These are phyloP conservation scores for Encarsia formosa DNA, from an alignment of 2,888 invertebrate genomes.

Conservation along the genomic window DNA sequence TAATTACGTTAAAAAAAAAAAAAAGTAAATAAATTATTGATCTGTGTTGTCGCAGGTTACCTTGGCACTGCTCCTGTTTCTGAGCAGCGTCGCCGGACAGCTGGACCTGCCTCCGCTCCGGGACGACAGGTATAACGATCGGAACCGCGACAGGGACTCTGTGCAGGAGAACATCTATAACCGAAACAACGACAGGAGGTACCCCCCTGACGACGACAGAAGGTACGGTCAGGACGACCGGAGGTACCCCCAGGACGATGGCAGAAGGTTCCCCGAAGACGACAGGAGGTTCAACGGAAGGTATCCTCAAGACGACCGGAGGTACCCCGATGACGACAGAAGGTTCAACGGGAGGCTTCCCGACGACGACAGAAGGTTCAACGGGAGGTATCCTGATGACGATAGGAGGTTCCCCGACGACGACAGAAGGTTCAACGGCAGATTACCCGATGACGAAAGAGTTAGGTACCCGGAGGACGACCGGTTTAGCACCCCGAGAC, in stretches of 20 bases:
- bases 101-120: slow-evolving; percentile 43
- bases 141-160: too few relatives aligned
- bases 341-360: not conserved
- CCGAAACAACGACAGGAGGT: not conserved
- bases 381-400: not conserved
- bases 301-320: not conserved
- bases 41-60: slow-evolving; percentile 29
- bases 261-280: too few relatives aligned
- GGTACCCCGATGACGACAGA: too few relatives aligned
- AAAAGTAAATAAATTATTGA: not conserved
- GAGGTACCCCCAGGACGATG: not conserved
- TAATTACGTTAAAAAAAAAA: not conserved
- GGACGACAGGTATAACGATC: slow-evolving; percentile 32
- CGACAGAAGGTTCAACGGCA: not conserved
- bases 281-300: not conserved
- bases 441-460: not conserved
- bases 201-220: not conserved
- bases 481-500: slow-evolving; percentile 2
- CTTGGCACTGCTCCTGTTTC: slow-evolving; percentile 16
- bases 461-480: slow-evolving; percentile 8
- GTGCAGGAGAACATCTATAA: too few relatives aligned
- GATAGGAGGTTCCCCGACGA: not conserved
- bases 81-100: slow-evolving; percentile 34
- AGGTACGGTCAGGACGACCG: not conserved
- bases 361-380: not conserved